Evolutionary conservation across 2,113 vertebrate species (phyloP), one percentile per base, ranked within the genome.

Genomic region (Aptenodytes patagonicus): DNA sequence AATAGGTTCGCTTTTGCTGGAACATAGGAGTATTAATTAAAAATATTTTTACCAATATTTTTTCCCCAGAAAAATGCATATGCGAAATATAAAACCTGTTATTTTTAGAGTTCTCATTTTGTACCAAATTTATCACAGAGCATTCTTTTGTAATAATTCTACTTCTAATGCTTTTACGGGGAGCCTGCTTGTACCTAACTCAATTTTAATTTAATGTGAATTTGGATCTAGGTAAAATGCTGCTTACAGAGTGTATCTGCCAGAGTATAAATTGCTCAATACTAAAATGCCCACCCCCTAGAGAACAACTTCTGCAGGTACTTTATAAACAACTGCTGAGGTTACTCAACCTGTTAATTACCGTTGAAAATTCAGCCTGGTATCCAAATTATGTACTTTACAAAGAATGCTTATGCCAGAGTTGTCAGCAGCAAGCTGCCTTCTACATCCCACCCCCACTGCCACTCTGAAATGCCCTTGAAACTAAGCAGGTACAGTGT

Each of bases 331-430:
- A 95, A 96, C 92, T 90, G 89, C 95, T 95, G 95, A 96, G 69
- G 91, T 96, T 95, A 97, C 76, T 94, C 93, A 96, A 57, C 88
- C 83, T 94, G 87, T 89, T 97, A 95, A 94, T 96, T 97, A 86
- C 83, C 0, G 4, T 47, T 86, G 76, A 96, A 96, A 96, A 97
- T 92, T 91, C 85, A 95, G 85, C 34, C 75, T 72, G 31, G 73
- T 93, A 72, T 96, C 90, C 93, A 96, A 96, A 97, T 96, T 90
- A 64, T 38, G 64, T 89, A 86, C 11, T 47, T 90, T 95, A 78
- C 55, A 88, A 89, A 83, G 90, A 92, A 82, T 61, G 90, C 46
- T 93, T 95, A 78, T 84, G 95, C 90, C 87, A 95, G 65, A 92
- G 40, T 79, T 92, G 90, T 88, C 87, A 96, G 87, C 91, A 92